Conservation (phyloP, 2,113 vertebrate genomes). For the Heloderma charlesbogerti region DNA sequence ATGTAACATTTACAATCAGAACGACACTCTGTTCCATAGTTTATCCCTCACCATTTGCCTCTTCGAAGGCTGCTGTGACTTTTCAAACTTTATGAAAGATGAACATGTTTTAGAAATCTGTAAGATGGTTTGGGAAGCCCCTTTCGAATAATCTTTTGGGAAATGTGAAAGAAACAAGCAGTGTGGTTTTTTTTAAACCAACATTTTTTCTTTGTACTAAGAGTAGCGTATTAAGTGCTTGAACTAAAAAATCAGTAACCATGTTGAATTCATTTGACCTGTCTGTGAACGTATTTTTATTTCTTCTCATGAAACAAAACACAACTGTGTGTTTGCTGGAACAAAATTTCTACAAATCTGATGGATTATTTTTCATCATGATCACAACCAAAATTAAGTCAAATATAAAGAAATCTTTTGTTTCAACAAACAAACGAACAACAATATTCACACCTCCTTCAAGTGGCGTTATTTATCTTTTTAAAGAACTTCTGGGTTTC, state of each 20-base stretch:
- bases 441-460: too few species aligned
- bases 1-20: conserved; percentile 16
- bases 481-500: background rate
- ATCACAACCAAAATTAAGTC: background rate
- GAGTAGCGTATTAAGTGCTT: background rate
- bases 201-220: background rate
- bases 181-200: background rate
- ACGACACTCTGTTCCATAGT: background rate
- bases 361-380: background rate
- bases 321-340: background rate
- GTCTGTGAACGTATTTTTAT: background rate
- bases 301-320: background rate
- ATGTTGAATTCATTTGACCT: conserved; percentile 14
- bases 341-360: background rate
- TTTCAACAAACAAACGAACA: background rate
- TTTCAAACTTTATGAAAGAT: conserved; percentile 23
- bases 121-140: background rate
- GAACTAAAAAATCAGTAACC: background rate
- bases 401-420: background rate
- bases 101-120: conserved; percentile 18
- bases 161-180: background rate
- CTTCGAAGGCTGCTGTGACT: background rate
- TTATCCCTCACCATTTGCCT: background rate
- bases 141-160: background rate
- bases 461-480: background rate